phyloP scores from a whole-genome alignment of 2,797 vertebrate species.

The Chrysocyon brachyurus region DNA sequence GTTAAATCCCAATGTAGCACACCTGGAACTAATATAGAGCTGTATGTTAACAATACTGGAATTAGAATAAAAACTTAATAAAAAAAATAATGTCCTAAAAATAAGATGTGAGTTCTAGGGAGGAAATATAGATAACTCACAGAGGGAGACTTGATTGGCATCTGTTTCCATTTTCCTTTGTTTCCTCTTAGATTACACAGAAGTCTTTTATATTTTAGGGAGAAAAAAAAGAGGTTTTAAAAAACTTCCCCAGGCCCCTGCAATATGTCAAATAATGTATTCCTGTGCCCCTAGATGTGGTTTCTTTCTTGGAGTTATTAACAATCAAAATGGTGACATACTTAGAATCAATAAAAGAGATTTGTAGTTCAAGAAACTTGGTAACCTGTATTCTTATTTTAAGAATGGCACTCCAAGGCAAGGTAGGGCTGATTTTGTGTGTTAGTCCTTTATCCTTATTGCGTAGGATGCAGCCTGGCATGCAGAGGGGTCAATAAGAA shows the following conservation, averaged over 20 bases:
- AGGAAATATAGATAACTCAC: neutral
- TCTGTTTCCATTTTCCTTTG: constrained; percentile 41
- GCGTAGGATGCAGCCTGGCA: neutral
- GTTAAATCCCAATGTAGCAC: neutral
- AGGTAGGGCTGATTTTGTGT: neutral
- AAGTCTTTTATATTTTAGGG: neutral
- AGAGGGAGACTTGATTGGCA: neutral
- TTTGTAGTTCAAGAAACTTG: neutral
- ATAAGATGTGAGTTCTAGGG: neutral
- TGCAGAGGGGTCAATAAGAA: neutral
- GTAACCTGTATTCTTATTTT: neutral
- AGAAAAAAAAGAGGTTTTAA: neutral
- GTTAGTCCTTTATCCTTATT: neutral
- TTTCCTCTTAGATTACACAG: neutral
- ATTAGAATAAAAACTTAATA: neutral
- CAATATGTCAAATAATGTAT: neutral
- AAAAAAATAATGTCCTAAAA: neutral
- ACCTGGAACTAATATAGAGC: neutral
- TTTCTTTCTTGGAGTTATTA: neutral
- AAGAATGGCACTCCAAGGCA: neutral
- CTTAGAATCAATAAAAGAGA: constrained; percentile 21
- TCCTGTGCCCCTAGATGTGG: neutral
- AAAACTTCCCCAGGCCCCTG: neutral
- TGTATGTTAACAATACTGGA: neutral
- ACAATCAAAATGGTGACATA: neutral